Evolutionary conservation across 2,797 vertebrate species (phyloP).

Genomic region (Coranthus polyacanthus): DNA sequence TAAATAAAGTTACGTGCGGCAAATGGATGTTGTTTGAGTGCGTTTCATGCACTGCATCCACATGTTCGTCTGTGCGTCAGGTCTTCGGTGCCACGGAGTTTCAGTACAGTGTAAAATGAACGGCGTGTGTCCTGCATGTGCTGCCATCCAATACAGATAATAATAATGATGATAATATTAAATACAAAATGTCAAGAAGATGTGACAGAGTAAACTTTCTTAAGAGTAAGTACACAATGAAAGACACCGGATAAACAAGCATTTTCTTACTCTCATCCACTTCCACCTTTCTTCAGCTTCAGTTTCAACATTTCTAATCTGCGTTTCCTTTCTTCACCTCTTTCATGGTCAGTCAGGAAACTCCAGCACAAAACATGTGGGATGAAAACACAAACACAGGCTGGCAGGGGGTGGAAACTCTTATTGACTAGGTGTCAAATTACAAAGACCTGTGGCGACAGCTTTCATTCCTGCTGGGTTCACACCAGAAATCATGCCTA

Average conservation of each 20-base stretch:
- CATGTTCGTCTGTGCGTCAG: background rate
- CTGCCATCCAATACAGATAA: no score
- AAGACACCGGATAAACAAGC: no score
- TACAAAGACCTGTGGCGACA: constrained; percentile 17
- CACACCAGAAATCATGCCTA: constrained; percentile 13
- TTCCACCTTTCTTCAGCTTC: background rate
- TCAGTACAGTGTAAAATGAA: constrained; percentile 17
- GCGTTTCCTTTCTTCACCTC: background rate
- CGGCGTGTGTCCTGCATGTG: no score
- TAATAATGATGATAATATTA: no score
- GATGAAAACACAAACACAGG: background rate
- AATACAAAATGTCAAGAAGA: no score
- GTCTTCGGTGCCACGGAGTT: background rate
- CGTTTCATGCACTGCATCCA: background rate
- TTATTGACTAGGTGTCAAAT: constrained; percentile 28
- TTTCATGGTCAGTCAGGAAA: background rate
- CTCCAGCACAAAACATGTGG: background rate
- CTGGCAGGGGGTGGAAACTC: background rate
- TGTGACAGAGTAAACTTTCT: no score
- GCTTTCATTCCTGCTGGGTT: constrained; percentile 13
- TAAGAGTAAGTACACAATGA: no score
- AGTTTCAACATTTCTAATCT: background rate
- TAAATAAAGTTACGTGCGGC: constrained; percentile 18
- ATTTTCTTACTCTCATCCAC: no score
- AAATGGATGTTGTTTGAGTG: background rate